Percentiles rank a stretch among this genome's conserved stretches.
Conservation (phyloP, 2,113 vertebrate species). For the Nesogale talazaci region DNA sequence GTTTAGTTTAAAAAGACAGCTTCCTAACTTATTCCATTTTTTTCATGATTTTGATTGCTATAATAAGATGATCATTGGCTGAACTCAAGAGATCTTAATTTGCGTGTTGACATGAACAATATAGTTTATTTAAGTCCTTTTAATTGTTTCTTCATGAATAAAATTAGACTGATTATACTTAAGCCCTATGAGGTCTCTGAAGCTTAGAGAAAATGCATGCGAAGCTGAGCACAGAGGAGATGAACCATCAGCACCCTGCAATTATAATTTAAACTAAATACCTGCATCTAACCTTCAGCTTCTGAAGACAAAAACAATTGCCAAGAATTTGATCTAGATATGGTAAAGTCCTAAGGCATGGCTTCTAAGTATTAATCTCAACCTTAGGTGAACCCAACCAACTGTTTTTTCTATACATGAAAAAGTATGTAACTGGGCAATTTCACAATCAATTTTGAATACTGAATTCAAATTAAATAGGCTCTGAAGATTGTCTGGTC, state of each 20-base stretch:
- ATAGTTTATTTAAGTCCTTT: neutral
- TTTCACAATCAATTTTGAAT: neutral
- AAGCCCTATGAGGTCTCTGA: neutral
- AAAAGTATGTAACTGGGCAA: neutral
- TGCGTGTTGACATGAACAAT: neutral
- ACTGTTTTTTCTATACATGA: slow-evolving; percentile 24
- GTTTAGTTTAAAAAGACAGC: neutral
- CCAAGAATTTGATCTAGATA: slow-evolving; percentile 56
- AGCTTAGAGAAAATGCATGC: neutral
- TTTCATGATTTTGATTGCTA: neutral
- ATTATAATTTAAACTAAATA: slow-evolving; percentile 47
- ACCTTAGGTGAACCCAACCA: slow-evolving; percentile 21
- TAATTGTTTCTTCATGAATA: no score
- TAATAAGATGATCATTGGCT: neutral
- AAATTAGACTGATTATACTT: no score
- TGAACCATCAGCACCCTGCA: neutral
- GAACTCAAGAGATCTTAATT: slow-evolving; percentile 12
- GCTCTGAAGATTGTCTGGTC: neutral
- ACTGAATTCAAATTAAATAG: neutral
- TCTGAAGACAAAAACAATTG: slow-evolving; percentile 43
- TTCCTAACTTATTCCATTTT: no score
- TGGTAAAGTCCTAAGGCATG: neutral
- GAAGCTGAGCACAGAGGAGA: neutral
- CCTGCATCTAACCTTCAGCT: slow-evolving; percentile 49
- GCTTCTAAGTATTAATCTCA: slow-evolving; percentile 51